Conservation (phyloP, 2,797 vertebrate species). For the Ctenochaetus hawaiiensis region DNA sequence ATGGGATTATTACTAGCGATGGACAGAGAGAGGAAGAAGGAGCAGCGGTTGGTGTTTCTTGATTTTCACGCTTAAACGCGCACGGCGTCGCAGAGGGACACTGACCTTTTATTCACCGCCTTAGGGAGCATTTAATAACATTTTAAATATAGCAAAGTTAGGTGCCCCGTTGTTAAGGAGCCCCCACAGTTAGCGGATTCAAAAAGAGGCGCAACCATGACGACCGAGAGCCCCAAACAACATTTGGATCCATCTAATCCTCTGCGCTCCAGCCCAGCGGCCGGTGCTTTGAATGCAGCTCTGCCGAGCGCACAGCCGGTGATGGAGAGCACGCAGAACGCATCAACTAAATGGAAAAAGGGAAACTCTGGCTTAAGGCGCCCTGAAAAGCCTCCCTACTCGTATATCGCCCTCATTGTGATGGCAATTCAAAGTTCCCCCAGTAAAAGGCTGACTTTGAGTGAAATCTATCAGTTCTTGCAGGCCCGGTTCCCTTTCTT, state of each 20-base stretch:
- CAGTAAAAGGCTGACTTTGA: slow-evolving; percentile 92
- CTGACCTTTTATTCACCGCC: slow-evolving; percentile 35
- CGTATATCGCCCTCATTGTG: slow-evolving; percentile 96
- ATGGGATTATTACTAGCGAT: slow-evolving; percentile 81
- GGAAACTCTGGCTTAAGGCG: slow-evolving; percentile 92
- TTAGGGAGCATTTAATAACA: not conserved
- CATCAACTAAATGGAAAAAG: slow-evolving; percentile 88
- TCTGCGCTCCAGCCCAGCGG: slow-evolving; percentile 84
- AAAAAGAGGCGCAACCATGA: slow-evolving; percentile 76
- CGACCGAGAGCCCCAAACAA: slow-evolving; percentile 88
- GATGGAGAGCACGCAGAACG: slow-evolving; percentile 78
- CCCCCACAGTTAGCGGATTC: not conserved
- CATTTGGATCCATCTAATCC: slow-evolving; percentile 84
- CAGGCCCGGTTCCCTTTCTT: slow-evolving; percentile 96
- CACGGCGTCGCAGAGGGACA: slow-evolving; percentile 49
- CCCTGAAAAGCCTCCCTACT: slow-evolving; percentile 96
- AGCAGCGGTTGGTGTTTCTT: slow-evolving; percentile 58
- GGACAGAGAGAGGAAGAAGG: slow-evolving; percentile 78
- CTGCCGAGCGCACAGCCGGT: slow-evolving; percentile 86
- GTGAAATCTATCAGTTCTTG: slow-evolving; percentile 97
- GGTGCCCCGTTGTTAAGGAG: not conserved
- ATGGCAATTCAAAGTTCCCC: slow-evolving; percentile 98
- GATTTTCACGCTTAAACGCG: slow-evolving; percentile 46
- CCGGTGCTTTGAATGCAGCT: slow-evolving; percentile 82
- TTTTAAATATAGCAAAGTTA: slow-evolving; percentile 5